A percentile compares a stretch with the other conserved stretches of the same genome.
Evolutionary conservation across 64 coral and sea anemone species (phyloP).

Genomic region (Stichodactyla helianthus): DNA sequence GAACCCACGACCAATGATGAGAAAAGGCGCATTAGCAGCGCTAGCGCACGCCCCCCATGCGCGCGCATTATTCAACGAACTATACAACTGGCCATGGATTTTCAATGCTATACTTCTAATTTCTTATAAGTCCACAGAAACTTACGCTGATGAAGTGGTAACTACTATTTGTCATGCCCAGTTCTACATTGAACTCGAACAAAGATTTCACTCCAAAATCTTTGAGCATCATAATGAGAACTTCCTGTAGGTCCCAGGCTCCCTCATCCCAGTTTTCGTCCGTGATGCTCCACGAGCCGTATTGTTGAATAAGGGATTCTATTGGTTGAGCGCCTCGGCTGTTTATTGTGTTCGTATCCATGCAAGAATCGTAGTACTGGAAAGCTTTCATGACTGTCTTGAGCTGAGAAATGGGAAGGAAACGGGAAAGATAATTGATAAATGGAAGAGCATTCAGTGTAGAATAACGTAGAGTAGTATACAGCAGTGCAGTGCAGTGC

Average conservation of each 20-base stretch:
- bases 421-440: too few relatives aligned
- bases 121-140: background rate
- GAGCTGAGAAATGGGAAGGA: constrained; percentile 7
- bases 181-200: constrained; percentile 36
- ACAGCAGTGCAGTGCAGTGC: too few relatives aligned
- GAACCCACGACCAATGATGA: too few relatives aligned
- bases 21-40: too few relatives aligned
- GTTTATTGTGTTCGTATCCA: constrained; percentile 23
- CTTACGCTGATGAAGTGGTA: constrained; percentile 45
- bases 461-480: too few relatives aligned
- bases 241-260: constrained; percentile 32
- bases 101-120: too few relatives aligned
- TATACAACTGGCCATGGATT: too few relatives aligned
- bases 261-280: constrained; percentile 27
- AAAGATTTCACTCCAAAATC: constrained; percentile 32
- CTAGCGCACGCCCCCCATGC: too few relatives aligned
- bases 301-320: constrained; percentile 14
- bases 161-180: constrained; percentile 14
- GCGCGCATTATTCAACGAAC: too few relatives aligned
- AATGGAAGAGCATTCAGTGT: too few relatives aligned
- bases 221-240: constrained; percentile 12
- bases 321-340: constrained; percentile 16
- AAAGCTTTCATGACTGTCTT: constrained; percentile 43
- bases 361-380: constrained; percentile 57
- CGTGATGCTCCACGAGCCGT: constrained; percentile 57